Percentiles rank a stretch among this genome's conserved stretches.
These are phyloP conservation scores for Saguinus oedipus DNA, from an alignment of 2,797 vertebrate genomes.

Conservation along the genomic window DNA sequence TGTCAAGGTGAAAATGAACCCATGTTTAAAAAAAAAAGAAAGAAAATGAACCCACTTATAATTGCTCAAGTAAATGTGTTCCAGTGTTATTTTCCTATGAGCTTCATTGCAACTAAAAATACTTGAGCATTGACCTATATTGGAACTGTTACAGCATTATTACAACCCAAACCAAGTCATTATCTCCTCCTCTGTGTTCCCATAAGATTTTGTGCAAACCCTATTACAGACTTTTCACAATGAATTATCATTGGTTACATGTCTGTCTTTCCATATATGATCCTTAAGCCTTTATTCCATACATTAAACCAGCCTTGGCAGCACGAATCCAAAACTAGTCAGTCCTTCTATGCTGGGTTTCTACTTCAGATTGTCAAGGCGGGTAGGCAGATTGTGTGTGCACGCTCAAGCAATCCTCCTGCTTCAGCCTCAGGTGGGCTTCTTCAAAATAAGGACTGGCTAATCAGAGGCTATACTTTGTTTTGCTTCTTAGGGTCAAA, in stretches of 20 bases:
- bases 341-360: neutral
- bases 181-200: neutral
- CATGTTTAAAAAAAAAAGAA: neutral
- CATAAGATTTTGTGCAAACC: neutral
- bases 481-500: neutral
- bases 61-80: slow-evolving; percentile 30
- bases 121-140: neutral
- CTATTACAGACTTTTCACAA: neutral
- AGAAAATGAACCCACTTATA: neutral
- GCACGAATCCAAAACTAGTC: neutral
- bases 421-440: neutral
- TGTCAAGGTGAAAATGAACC: slow-evolving; percentile 34
- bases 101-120: slow-evolving; percentile 25
- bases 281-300: neutral
- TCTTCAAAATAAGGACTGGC: neutral
- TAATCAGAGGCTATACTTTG: neutral
- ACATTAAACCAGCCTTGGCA: neutral
- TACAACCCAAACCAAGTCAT: slow-evolving; percentile 2
- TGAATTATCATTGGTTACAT: neutral
- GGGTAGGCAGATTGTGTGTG: neutral
- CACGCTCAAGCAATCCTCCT: neutral
- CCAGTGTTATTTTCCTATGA: neutral
- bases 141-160: neutral
- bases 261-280: slow-evolving; percentile 17
- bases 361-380: neutral